phyloP scores from a whole-genome alignment of 2,797 vertebrate species.

The Aphelocoma californica region DNA sequence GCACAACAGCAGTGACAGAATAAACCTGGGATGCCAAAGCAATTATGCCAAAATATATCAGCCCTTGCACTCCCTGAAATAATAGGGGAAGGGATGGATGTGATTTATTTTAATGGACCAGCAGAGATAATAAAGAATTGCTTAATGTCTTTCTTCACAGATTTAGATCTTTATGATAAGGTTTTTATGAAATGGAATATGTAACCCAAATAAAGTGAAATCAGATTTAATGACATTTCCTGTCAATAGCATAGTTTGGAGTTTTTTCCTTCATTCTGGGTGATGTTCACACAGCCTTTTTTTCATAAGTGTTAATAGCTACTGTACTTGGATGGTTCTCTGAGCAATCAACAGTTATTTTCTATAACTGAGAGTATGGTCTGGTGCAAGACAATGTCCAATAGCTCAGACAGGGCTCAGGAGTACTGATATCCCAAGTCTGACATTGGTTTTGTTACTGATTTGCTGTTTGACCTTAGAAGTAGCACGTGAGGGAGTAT shows the following conservation, averaged over 20 bases:
- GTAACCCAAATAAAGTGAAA: constrained; percentile 45
- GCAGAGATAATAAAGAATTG: constrained; percentile 47
- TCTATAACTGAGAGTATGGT: background rate
- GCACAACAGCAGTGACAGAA: background rate
- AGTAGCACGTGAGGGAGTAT: background rate
- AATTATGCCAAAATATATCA: constrained; percentile 19
- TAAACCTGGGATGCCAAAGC: constrained; percentile 33
- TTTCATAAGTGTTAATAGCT: background rate
- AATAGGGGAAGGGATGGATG: constrained; percentile 31
- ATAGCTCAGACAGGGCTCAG: background rate
- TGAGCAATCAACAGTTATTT: background rate
- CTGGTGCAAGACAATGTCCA: background rate
- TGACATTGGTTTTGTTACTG: background rate
- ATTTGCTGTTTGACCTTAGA: background rate
- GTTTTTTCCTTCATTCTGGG: background rate
- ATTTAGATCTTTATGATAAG: constrained; percentile 64
- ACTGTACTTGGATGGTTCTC: background rate
- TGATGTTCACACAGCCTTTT: background rate
- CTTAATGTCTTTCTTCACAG: constrained; percentile 40
- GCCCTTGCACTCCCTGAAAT: constrained; percentile 15
- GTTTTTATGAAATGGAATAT: constrained; percentile 47
- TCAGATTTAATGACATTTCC: constrained; percentile 22
- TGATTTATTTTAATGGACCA: constrained; percentile 63
- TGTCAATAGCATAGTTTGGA: background rate
- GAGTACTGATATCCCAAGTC: background rate